phyloP scores from a whole-genome alignment of 2,888 invertebrate genomes.

The Panopea generosa region DNA sequence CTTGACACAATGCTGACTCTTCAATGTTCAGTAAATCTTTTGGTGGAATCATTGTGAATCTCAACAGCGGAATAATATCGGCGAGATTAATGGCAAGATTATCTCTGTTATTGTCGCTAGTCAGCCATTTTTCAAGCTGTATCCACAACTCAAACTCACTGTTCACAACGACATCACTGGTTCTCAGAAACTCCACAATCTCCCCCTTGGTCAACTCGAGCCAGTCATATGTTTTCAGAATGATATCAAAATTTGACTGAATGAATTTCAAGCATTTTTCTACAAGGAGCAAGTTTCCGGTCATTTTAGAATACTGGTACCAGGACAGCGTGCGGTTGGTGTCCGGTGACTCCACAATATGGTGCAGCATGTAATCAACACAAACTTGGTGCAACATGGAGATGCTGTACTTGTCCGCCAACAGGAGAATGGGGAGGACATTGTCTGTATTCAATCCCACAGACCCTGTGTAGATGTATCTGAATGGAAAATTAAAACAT shows the following conservation, averaged over 20 bases:
- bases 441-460: slow-evolving; percentile 74
- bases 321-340: slow-evolving; percentile 79
- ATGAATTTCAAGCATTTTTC: slow-evolving; percentile 76
- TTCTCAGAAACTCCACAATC: slow-evolving; percentile 75
- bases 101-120: slow-evolving; percentile 63
- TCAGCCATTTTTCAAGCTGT: slow-evolving; percentile 74
- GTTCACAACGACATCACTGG: slow-evolving; percentile 76
- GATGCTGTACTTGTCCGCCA: slow-evolving; percentile 79
- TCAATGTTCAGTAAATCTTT: slow-evolving; percentile 74
- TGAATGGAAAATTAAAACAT: slow-evolving; percentile 56
- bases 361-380: slow-evolving; percentile 77
- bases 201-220: slow-evolving; percentile 69
- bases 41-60: slow-evolving; percentile 79
- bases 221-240: slow-evolving; percentile 78
- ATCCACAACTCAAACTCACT: slow-evolving; percentile 76
- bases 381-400: slow-evolving; percentile 78
- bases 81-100: slow-evolving; percentile 65
- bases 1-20: slow-evolving; percentile 65
- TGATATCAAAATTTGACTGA: slow-evolving; percentile 78
- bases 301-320: slow-evolving; percentile 81
- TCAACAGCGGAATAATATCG: slow-evolving; percentile 70
- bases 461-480: slow-evolving; percentile 78
- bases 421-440: slow-evolving; percentile 73
- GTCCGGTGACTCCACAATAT: slow-evolving; percentile 79
- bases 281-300: slow-evolving; percentile 70